These are phyloP conservation scores for Nomia melanderi DNA, from an alignment of 1,140 invertebrate species.

Conservation along the genomic window DNA sequence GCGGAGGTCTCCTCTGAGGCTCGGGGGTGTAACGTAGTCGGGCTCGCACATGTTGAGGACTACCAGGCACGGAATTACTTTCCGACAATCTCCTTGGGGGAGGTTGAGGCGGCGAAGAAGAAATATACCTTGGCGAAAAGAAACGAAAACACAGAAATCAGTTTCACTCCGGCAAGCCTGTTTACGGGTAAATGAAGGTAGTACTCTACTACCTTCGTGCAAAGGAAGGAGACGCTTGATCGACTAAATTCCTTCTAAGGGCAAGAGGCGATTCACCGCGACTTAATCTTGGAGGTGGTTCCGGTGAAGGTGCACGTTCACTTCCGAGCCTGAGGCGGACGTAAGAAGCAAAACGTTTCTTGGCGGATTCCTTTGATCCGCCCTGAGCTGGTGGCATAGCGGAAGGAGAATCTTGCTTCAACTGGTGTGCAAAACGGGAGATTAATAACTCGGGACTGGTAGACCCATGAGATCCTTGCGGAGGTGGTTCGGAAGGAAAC, in stretches of 20 bases:
- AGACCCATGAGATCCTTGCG: conserved; percentile 72
- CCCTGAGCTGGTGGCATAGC: conserved; percentile 61
- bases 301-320: conserved; percentile 82
- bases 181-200: neutral
- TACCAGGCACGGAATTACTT: conserved; percentile 86
- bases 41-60: conserved; percentile 85
- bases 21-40: conserved; percentile 88
- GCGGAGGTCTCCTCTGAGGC: conserved; percentile 85
- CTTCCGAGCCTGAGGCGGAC: conserved; percentile 83
- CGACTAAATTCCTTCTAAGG: conserved; percentile 83
- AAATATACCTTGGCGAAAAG: conserved; percentile 81
- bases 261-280: conserved; percentile 84
- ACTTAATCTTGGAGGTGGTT: conserved; percentile 86
- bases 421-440: conserved; percentile 76
- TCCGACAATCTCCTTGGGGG: conserved; percentile 83
- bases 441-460: conserved; percentile 77
- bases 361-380: conserved; percentile 76
- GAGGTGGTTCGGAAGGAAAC: conserved; percentile 77
- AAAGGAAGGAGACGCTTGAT: conserved; percentile 80
- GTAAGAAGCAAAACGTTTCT: conserved; percentile 88
- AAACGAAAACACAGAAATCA: neutral
- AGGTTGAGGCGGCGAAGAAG: conserved; percentile 85
- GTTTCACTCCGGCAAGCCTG: neutral
- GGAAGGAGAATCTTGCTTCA: conserved; percentile 73
- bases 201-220: conserved; percentile 82